Base-by-base conservation (phyloP, 92 coral and sea anemone genomes). In the Pocillopora grandis region DNA sequence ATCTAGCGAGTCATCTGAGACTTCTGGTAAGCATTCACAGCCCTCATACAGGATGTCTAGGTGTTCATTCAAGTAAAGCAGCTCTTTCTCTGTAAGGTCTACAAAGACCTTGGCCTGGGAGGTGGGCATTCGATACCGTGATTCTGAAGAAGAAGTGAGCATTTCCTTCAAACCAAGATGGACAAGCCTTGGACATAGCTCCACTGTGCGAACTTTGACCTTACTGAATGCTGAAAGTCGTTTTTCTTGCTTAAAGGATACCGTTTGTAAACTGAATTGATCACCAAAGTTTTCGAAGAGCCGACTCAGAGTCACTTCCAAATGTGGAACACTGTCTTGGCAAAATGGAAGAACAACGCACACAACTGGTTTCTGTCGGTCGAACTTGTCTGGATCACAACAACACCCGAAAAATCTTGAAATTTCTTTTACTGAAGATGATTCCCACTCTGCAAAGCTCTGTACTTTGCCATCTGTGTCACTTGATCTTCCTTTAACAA, bases 301-400 rank as follows among this genome's bases (percentile, higher is more conserved):
- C 18, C 92, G 94, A 61, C 87, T 84, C 33, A 93, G 48, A 13
- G 98, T 91, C 10, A 88, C 90, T 71, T 89, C 91, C 12, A 93
- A 67, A 69, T 76, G 91, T 0, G 95, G 97, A 19, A 72, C 58
- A 0, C 85, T 82, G 57, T 83, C 84, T 37, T 89, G 69, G 16
- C 87, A 81, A 80, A 85, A 83, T 10, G 97, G 98, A 17, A 95
- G 87, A 63, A 95, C 71, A 21, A 95, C 87, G 36, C 98, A 95
- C 20, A 89, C 87, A 6, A 95, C 85, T 1, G 98, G 92, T 74
- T 93, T 95, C 68, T 89, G 93, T 37, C 88, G 93, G 87, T 95
- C 98, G 48, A 91, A 85, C 80, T 91, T 95, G 37, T 95, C 96
- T 10, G 97, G 93, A 72, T 95, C 95, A 1, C 95, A 91, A 76